Evolutionary conservation across 2,888 invertebrate species (phyloP), one percentile per base, ranked within the genome.

Genomic region (Habroteleia sp.): DNA sequence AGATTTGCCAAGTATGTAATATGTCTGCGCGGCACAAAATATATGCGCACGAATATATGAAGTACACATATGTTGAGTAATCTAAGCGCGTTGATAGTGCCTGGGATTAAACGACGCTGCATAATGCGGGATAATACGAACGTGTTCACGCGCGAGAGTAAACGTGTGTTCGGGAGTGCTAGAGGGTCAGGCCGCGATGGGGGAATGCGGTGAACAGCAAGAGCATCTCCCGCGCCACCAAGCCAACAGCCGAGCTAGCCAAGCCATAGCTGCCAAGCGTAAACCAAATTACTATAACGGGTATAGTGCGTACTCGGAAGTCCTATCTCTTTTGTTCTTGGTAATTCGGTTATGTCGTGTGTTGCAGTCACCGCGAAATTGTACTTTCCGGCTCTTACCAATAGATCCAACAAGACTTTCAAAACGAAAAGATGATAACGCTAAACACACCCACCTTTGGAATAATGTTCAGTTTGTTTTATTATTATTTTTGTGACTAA

Each of bases 211-310:
- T 17, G 41, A 27, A 33, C 33, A 7, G 29, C 10, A 23, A 31
- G 39, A 42, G 25, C 23, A 25, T 23, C 31, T 29, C 17, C 33
- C 37, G 39, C 35, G 39, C 25, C 56, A 56, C 44, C 44, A 17
- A 50, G 35, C 35, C 33, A 63, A 52, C 69, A 13, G 5, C 41
- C 54, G 7, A 50, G 33, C 33, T 23, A 42, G 44, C 46, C 60
- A 25, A 27, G 41, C 41, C 11, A 27, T 39, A 23, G 50, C 41
- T 63, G 25, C 63, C 31, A 77, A 79, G 80, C 76, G 77, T 66
- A 79, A 84, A 83, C 79, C 76, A 75, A 81, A 81, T 82, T 81
- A 81, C 82, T 82, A 82, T 80, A 82, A 83, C 81, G 79, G 77
- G 68, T 46, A 74, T 42, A 42, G 65, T 63, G 74, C 62, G 62